A percentile compares a stretch with the other conserved stretches of the same genome.
phyloP scores from a whole-genome alignment of 2,888 invertebrate species.

The Eupithecia centaureata region DNA sequence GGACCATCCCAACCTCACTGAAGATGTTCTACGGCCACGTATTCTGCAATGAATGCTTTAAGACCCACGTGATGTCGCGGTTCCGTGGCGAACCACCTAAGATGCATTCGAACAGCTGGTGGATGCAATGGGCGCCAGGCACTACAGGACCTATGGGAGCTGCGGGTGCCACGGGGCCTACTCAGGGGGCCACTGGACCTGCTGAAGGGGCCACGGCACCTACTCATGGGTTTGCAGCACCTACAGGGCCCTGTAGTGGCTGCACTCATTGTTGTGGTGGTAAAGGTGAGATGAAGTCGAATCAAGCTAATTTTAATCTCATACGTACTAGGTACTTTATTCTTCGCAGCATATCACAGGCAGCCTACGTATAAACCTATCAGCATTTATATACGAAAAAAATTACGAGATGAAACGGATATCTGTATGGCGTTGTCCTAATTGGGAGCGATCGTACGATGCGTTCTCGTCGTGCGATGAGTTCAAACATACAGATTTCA shows the following conservation, averaged over 20 bases:
- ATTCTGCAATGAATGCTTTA: slow-evolving; percentile 76
- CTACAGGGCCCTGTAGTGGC: neutral
- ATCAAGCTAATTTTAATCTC: too few species aligned
- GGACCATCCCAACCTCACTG: slow-evolving; percentile 66
- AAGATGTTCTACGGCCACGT: slow-evolving; percentile 80
- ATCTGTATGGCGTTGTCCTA: too few species aligned
- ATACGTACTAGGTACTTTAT: too few species aligned
- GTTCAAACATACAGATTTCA: too few species aligned
- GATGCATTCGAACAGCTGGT: slow-evolving; percentile 69
- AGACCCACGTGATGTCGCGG: slow-evolving; percentile 66
- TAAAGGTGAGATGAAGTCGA: neutral
- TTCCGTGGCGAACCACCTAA: slow-evolving; percentile 64
- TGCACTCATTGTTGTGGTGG: slow-evolving; percentile 6
- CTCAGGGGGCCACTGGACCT: neutral
- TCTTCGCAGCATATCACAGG: too few species aligned
- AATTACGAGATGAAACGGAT: too few species aligned
- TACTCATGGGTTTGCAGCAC: neutral
- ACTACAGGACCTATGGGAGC: slow-evolving; percentile 31
- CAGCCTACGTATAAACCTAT: too few species aligned
- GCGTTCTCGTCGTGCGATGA: too few species aligned
- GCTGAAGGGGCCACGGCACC: neutral
- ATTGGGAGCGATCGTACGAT: too few species aligned
- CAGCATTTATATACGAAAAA: too few species aligned
- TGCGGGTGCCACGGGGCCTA: neutral
- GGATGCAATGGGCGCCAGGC: slow-evolving; percentile 74